Percentiles rank a stretch among this genome's conserved stretches.
These are phyloP conservation scores for Pantelozetes paolii DNA, from an alignment of 2,888 invertebrate genomes.

Conservation along the genomic window DNA sequence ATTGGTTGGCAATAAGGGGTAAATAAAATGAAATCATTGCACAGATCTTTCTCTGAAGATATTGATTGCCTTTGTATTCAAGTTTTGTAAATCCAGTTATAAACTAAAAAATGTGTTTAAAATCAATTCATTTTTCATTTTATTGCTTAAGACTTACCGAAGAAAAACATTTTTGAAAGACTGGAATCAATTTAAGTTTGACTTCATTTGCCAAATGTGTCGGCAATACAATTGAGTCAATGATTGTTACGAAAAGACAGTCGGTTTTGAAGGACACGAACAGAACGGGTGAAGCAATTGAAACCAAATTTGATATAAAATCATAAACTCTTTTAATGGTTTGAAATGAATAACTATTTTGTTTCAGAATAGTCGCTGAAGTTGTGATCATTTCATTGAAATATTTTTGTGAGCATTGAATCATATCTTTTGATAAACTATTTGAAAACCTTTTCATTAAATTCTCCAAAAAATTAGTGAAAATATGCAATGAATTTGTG, in stretches of 20 bases:
- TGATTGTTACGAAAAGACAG: not conserved
- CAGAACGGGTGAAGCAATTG: not conserved
- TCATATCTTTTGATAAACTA: not conserved
- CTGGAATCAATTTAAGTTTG: not conserved
- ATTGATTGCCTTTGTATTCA: not conserved
- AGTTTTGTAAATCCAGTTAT: not conserved
- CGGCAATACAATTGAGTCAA: not conserved
- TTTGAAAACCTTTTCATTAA: not conserved
- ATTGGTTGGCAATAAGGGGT: not conserved
- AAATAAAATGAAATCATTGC: not conserved
- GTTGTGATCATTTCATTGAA: not conserved
- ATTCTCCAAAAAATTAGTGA: not conserved
- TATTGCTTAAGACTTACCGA: not conserved
- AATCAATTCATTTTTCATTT: not conserved
- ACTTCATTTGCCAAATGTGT: not conserved
- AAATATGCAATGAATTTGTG: not conserved
- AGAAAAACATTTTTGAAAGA: slow-evolving; percentile 6
- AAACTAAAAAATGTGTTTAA: not conserved
- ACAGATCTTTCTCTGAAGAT: slow-evolving; percentile 9
- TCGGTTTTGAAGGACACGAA: not conserved
- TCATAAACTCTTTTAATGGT: not conserved
- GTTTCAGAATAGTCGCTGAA: not conserved
- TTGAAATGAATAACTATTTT: not conserved
- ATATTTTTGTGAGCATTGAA: not conserved
- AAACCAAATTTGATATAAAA: slow-evolving; percentile 1